phyloP scores from a whole-genome alignment of 2,797 vertebrate genomes.

The Moxostoma hubbsi region DNA sequence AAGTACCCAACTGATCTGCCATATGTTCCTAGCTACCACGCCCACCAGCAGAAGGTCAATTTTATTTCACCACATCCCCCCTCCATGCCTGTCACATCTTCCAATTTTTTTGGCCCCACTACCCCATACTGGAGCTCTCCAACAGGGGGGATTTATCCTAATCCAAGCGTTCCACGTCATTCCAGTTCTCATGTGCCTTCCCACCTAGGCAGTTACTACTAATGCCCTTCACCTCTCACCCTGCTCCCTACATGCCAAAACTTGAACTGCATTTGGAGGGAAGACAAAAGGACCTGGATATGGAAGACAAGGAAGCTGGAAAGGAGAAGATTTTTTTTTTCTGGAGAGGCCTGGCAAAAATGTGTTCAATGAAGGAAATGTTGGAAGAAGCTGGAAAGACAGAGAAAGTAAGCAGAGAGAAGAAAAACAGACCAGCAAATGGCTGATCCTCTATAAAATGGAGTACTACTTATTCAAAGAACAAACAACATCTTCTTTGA shows the following conservation, averaged over 20 bases:
- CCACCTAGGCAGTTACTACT: slow-evolving; percentile 98
- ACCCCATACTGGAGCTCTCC: slow-evolving; percentile 98
- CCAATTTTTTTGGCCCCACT: slow-evolving; percentile 94
- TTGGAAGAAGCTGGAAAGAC: slow-evolving; percentile 66
- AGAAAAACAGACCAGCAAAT: slow-evolving; percentile 63
- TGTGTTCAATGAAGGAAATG: slow-evolving; percentile 63
- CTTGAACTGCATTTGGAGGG: slow-evolving; percentile 64
- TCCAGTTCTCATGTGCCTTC: slow-evolving; percentile 94
- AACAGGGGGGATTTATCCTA: slow-evolving; percentile 91
- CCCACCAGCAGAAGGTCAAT: slow-evolving; percentile 98
- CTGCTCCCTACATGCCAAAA: slow-evolving; percentile 46
- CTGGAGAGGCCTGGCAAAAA: slow-evolving; percentile 32
- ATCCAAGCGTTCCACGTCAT: slow-evolving; percentile 91
- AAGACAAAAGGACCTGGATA: slow-evolving; percentile 38
- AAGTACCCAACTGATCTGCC: slow-evolving; percentile 96
- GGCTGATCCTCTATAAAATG: slow-evolving; percentile 74
- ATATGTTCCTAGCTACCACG: slow-evolving; percentile 94
- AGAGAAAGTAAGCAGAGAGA: slow-evolving; percentile 50
- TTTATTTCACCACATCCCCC: slow-evolving; percentile 93
- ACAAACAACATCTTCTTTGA: slow-evolving; percentile 67
- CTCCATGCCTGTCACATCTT: slow-evolving; percentile 95
- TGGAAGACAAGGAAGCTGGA: slow-evolving; percentile 50
- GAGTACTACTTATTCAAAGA: slow-evolving; percentile 85
- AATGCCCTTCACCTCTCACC: slow-evolving; percentile 63
- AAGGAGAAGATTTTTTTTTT: slow-evolving; percentile 50